phyloP scores from a whole-genome alignment of 92 coral and sea anemone genomes.

The Palythoa grandiflora region DNA sequence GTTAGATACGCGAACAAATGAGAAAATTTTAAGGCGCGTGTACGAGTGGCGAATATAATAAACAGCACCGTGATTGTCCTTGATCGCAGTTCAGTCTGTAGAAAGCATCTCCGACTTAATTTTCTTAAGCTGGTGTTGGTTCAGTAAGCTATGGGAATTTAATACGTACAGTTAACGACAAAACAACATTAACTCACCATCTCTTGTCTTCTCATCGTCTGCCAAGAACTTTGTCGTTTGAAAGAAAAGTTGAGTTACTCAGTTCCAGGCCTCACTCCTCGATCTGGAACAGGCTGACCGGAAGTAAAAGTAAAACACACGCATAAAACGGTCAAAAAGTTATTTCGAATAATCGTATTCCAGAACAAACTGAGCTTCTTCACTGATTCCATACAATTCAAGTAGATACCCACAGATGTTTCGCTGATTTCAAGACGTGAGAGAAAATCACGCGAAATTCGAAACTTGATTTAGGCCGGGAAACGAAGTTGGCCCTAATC shows the following conservation, averaged over 20 bases:
- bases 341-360: not conserved
- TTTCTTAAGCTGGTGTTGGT: not conserved
- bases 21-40: slow-evolving; percentile 38
- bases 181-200: slow-evolving; percentile 8
- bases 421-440: no score
- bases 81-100: not conserved
- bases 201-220: not conserved
- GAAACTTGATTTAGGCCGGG: no score
- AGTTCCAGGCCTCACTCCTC: slow-evolving; percentile 6
- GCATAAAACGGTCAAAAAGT: not conserved
- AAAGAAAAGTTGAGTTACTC: not conserved
- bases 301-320: not conserved
- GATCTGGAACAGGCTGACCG: not conserved
- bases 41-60: slow-evolving; percentile 5
- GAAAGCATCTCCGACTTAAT: not conserved
- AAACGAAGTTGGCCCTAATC: no score
- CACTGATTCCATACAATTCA: not conserved
- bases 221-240: not conserved
- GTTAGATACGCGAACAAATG: not conserved
- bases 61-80: not conserved
- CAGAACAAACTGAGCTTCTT: no score
- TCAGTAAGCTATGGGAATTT: not conserved
- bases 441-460: no score
- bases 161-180: not conserved
- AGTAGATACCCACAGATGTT: no score